Evolutionary conservation across 2,113 vertebrate species (phyloP).

Genomic region (Dissostichus mawsoni): DNA sequence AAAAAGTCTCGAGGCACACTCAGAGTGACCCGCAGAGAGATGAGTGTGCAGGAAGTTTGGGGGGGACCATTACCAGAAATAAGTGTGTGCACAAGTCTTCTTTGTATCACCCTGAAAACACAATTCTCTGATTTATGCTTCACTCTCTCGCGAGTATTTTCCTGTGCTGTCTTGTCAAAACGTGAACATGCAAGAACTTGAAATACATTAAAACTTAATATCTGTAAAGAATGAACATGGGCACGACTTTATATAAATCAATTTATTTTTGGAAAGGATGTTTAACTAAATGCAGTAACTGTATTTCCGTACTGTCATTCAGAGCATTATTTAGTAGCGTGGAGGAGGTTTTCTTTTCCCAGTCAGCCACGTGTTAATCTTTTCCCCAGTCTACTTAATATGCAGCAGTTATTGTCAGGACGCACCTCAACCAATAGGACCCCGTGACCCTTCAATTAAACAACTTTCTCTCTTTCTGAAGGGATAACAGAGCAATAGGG

Average conservation of each 20-base stretch:
- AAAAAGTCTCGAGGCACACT: slow-evolving; percentile 39
- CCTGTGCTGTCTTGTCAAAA: background rate
- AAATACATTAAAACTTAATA: background rate
- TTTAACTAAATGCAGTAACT: background rate
- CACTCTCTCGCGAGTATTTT: slow-evolving; percentile 20
- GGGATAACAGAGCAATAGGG: slow-evolving; percentile 4
- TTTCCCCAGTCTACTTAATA: slow-evolving; percentile 28
- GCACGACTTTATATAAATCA: background rate
- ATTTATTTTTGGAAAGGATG: background rate
- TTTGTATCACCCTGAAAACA: slow-evolving; percentile 57
- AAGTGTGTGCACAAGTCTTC: slow-evolving; percentile 52
- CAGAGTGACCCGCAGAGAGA: slow-evolving; percentile 53
- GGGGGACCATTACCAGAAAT: slow-evolving; percentile 59
- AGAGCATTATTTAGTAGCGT: slow-evolving; percentile 14
- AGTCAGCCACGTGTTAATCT: slow-evolving; percentile 60
- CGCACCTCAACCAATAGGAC: slow-evolving; percentile 51
- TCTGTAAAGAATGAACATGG: background rate
- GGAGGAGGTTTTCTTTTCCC: slow-evolving; percentile 15
- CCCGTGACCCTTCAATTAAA: slow-evolving; percentile 61
- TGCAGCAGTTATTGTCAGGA: slow-evolving; percentile 54
- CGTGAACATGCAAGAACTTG: background rate
- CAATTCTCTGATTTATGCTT: slow-evolving; percentile 44
- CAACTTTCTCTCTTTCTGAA: slow-evolving; percentile 25
- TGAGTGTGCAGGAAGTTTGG: slow-evolving; percentile 73
- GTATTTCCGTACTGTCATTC: background rate